Conservation (phyloP, 2,797 vertebrate genomes). For the Typhlichthys eigenmanni region DNA sequence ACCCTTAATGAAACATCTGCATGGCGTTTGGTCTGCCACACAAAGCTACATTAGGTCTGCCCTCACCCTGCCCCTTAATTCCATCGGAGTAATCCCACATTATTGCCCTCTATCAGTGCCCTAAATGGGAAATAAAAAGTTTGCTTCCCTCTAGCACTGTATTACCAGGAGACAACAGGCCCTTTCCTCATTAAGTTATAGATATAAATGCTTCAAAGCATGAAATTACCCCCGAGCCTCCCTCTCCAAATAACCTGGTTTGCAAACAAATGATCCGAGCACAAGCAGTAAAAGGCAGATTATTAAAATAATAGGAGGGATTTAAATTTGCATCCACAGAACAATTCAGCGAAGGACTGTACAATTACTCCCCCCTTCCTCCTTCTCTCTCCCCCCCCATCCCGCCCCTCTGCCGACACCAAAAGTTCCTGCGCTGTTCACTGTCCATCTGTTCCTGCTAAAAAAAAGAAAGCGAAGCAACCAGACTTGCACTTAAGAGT, state of each 20-base stretch:
- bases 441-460: slow-evolving; percentile 56
- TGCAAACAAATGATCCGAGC: slow-evolving; percentile 98
- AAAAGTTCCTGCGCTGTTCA: too few species aligned
- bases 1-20: slow-evolving; percentile 54
- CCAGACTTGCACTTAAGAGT: slow-evolving; percentile 27
- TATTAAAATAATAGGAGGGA: slow-evolving; percentile 95
- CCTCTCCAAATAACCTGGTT: slow-evolving; percentile 95
- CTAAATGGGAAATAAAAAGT: slow-evolving; percentile 83
- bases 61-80: slow-evolving; percentile 70
- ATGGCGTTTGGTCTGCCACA: slow-evolving; percentile 59
- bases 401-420: too few species aligned
- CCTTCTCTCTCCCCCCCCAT: slow-evolving; percentile 45
- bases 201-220: slow-evolving; percentile 98
- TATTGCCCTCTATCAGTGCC: slow-evolving; percentile 76
- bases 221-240: slow-evolving; percentile 99
- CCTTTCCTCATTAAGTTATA: slow-evolving; percentile 96
- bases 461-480: slow-evolving; percentile 36
- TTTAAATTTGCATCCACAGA: slow-evolving; percentile 88
- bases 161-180: slow-evolving; percentile 93
- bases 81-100: slow-evolving; percentile 68
- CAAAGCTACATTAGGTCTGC: slow-evolving; percentile 58
- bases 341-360: slow-evolving; percentile 76
- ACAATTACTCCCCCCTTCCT: slow-evolving; percentile 66
- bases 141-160: slow-evolving; percentile 79
- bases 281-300: slow-evolving; percentile 87